A percentile compares a stretch with the other conserved stretches of the same genome.
Conservation (phyloP, 2,888 invertebrate species). For the Sphaeridia pumilis region DNA sequence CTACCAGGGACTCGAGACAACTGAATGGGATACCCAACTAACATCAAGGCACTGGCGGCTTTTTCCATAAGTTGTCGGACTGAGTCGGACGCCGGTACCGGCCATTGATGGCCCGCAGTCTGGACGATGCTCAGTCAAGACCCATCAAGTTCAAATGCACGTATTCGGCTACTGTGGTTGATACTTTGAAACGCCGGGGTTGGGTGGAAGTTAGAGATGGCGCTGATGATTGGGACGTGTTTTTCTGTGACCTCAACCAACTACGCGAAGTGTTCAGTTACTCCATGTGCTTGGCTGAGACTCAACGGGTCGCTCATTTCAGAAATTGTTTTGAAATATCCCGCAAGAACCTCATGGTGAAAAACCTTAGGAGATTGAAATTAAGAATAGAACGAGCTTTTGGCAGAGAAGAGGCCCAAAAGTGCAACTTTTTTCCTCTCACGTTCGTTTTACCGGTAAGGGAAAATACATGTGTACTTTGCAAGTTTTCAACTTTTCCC, state of each 20-base stretch:
- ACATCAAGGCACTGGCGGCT: too few relatives aligned
- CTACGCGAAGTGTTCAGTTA: constrained; percentile 41
- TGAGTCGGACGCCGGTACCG: too few relatives aligned
- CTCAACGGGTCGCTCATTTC: constrained; percentile 50
- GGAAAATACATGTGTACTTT: too few relatives aligned
- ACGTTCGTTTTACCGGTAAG: constrained; percentile 51
- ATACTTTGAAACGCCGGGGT: constrained; percentile 29
- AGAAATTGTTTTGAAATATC: constrained; percentile 52
- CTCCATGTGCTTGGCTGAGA: constrained; percentile 41
- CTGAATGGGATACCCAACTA: too few relatives aligned
- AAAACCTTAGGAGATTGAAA: constrained; percentile 45
- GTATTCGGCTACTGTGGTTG: constrained; percentile 31
- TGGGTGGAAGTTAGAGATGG: constrained; percentile 31
- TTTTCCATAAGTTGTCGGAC: too few relatives aligned
- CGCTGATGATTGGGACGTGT: constrained; percentile 47
- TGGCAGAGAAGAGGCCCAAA: constrained; percentile 40
- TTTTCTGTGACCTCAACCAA: constrained; percentile 50
- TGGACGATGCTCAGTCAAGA: not conserved
- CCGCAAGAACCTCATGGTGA: constrained; percentile 48
- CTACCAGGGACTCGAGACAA: too few relatives aligned
- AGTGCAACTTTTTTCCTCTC: constrained; percentile 48
- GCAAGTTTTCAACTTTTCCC: too few relatives aligned
- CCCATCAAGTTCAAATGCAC: constrained; percentile 30
- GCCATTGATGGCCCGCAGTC: too few relatives aligned
- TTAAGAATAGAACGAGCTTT: constrained; percentile 32